Percentiles rank a stretch among this genome's conserved stretches.
These are phyloP conservation scores for Pluvialis apricaria DNA, from an alignment of 2,113 vertebrate genomes.

Conservation along the genomic window DNA sequence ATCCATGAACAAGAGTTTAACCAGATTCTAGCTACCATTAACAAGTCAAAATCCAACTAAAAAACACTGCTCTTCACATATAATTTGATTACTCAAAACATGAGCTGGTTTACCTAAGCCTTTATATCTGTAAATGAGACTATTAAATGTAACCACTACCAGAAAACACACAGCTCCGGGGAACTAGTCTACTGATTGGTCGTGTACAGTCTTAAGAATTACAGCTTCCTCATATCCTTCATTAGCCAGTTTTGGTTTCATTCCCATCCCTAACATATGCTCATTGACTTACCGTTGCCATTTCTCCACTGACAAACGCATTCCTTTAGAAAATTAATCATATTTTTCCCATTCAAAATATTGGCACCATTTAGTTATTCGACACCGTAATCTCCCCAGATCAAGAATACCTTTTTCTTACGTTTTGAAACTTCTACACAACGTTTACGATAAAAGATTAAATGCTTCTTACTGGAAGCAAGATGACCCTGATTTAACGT, in stretches of 20 bases:
- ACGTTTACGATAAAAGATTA: neutral
- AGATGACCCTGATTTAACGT: neutral
- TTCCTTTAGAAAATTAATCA: neutral
- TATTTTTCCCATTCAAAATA: neutral
- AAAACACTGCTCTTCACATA: neutral
- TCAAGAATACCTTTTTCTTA: neutral
- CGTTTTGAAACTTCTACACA: accelerated
- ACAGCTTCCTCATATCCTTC: neutral
- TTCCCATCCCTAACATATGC: slow-evolving; percentile 31
- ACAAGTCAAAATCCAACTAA: neutral
- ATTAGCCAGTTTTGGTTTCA: neutral
- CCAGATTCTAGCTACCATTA: neutral
- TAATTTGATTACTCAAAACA: neutral
- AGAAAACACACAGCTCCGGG: neutral
- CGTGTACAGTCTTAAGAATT: neutral
- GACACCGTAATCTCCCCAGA: accelerated
- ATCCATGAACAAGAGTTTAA: neutral
- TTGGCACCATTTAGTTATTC: neutral
- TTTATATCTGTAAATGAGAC: neutral
- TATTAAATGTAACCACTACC: neutral
- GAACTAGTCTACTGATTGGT: neutral
- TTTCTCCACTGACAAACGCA: neutral
- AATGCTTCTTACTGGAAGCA: neutral
- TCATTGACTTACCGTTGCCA: slow-evolving; percentile 10
- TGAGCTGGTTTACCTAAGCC: neutral